These are phyloP conservation scores for Buathra laborator DNA, from an alignment of 2,888 invertebrate species.

Conservation along the genomic window DNA sequence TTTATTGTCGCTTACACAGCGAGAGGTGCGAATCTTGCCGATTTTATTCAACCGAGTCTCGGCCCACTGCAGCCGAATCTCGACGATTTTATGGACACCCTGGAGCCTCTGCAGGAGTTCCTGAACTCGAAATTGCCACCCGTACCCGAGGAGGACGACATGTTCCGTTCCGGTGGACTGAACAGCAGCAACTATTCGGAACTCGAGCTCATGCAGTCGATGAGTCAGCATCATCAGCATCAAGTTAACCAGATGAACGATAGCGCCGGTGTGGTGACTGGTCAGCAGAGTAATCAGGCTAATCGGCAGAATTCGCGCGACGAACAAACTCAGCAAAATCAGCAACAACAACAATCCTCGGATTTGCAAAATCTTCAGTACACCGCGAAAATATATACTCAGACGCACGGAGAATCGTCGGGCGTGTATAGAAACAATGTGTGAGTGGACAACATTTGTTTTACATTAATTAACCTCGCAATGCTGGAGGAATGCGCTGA, in stretches of 20 bases:
- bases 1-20: constrained; percentile 86
- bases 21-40: constrained; percentile 94
- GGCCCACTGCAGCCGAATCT: constrained; percentile 98
- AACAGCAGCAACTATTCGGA: constrained; percentile 80
- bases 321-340: constrained; percentile 60
- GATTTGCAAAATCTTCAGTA: constrained; percentile 83
- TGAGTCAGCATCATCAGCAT: constrained; percentile 75
- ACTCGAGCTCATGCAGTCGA: constrained; percentile 81
- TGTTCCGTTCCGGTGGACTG: constrained; percentile 79
- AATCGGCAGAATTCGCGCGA: constrained; percentile 63
- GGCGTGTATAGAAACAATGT: constrained; percentile 79
- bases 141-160: constrained; percentile 87
- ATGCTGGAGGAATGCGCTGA: no score
- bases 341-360: constrained; percentile 67
- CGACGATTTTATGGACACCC: constrained; percentile 97
- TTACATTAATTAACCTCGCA: no score
- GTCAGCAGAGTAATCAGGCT: constrained; percentile 66
- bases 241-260: constrained; percentile 61
- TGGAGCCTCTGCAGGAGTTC: constrained; percentile 92
- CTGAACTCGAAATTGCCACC: constrained; percentile 87
- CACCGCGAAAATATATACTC: constrained; percentile 83
- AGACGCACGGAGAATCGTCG: constrained; percentile 77
- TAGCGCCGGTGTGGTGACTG: constrained; percentile 35
- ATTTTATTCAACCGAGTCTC: constrained; percentile 99
- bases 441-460: constrained; percentile 73